Percentiles rank a stretch among this genome's conserved stretches.
phyloP scores from a whole-genome alignment of 2,797 vertebrate species.

The Xerus rutilus region DNA sequence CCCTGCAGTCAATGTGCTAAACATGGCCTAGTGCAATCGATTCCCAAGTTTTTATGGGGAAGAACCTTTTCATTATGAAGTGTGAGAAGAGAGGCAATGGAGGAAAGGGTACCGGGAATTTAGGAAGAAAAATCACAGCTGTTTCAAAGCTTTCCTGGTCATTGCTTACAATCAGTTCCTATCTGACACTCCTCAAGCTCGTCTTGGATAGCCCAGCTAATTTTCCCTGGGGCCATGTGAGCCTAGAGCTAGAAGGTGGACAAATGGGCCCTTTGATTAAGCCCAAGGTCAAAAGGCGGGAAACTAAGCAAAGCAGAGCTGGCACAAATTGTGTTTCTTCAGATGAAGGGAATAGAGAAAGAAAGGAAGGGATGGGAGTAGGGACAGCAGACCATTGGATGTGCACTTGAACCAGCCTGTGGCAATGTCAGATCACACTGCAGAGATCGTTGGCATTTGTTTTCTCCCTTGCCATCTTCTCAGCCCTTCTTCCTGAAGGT shows the following conservation, averaged over 20 bases:
- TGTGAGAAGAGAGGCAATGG: rapidly evolving
- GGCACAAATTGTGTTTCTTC: neutral
- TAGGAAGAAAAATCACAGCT: neutral
- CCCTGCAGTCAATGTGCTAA: constrained; percentile 38
- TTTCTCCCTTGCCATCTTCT: neutral
- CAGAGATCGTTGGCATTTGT: neutral
- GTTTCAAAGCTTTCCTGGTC: neutral
- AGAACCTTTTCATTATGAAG: neutral
- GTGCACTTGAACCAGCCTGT: neutral
- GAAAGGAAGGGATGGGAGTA: neutral
- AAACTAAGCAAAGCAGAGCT: neutral
- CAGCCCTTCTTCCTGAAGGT: constrained; percentile 20
- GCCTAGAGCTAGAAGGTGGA: neutral
- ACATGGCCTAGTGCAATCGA: constrained; percentile 8
- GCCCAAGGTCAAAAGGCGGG: neutral
- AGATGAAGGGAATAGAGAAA: neutral
- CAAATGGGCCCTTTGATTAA: neutral
- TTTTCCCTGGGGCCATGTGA: neutral
- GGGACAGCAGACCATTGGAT: neutral
- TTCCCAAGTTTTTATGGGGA: constrained; percentile 30
- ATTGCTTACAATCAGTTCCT: rapidly evolving
- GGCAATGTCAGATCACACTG: neutral
- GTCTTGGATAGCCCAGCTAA: neutral
- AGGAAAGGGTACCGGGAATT: neutral
- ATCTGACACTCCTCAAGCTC: neutral